Conservation (phyloP, 2,888 invertebrate species). For the Cataglyphis rosenhaueri region DNA sequence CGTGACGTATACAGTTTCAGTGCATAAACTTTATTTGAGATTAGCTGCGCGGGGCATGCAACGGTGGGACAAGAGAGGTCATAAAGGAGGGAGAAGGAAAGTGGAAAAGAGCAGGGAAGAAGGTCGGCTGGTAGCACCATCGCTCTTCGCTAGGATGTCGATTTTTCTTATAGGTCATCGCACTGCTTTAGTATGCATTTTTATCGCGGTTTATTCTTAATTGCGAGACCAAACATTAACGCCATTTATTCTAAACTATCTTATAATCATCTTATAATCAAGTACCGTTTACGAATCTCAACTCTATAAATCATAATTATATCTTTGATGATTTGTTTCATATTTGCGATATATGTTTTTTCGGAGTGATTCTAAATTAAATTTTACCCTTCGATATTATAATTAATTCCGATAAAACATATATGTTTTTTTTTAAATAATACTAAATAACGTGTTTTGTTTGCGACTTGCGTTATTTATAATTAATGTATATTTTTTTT, state of each 20-base stretch:
- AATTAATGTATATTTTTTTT: neutral
- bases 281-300: neutral
- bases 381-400: neutral
- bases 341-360: neutral
- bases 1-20: constrained; percentile 75
- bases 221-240: constrained; percentile 80
- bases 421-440: neutral
- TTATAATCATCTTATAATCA: neutral
- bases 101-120: constrained; percentile 35
- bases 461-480: neutral
- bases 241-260: constrained; percentile 17
- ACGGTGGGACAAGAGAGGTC: constrained; percentile 70
- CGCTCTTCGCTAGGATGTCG: constrained; percentile 75
- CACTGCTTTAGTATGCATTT: constrained; percentile 59
- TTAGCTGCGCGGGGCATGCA: constrained; percentile 80
- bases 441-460: neutral
- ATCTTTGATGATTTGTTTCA: neutral
- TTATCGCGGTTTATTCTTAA: constrained; percentile 81
- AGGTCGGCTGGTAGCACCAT: constrained; percentile 23
- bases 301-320: neutral
- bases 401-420: neutral
- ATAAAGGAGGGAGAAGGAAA: constrained; percentile 41
- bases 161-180: constrained; percentile 83
- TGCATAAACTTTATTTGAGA: constrained; percentile 82
- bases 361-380: neutral